These are phyloP conservation scores for Dolichopus griseipennis DNA, from an alignment of 2,888 invertebrate genomes.

Conservation along the genomic window DNA sequence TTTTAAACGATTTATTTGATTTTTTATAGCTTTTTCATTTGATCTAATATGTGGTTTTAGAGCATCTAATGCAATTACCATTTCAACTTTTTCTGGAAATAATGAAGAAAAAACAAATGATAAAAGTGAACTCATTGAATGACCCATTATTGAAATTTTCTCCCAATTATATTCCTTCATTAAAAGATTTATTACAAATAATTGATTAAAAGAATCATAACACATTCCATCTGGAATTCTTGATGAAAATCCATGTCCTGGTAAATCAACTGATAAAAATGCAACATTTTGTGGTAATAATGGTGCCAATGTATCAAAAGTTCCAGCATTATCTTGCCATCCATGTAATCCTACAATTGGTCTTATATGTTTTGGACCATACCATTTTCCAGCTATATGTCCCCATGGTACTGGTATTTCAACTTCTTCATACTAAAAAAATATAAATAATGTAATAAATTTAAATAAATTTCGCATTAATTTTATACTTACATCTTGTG, in stretches of 20 bases:
- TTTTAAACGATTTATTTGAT: conserved; percentile 40
- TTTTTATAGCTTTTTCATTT: conserved; percentile 26
- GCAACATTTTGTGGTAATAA: conserved; percentile 46
- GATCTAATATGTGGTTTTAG: conserved; percentile 34
- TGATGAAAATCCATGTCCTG: conserved; percentile 63
- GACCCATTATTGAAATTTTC: conserved; percentile 57
- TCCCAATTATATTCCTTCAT: conserved; percentile 60
- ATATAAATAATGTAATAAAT: background rate
- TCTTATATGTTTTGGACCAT: conserved; percentile 55
- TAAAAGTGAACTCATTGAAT: conserved; percentile 59
- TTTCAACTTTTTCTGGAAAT: conserved; percentile 49
- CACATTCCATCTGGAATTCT: conserved; percentile 54
- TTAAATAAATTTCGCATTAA: no score
- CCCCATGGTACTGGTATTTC: conserved; percentile 61
- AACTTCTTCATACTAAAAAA: conserved; percentile 50
- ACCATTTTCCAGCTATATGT: conserved; percentile 59
- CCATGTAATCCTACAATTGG: conserved; percentile 68
- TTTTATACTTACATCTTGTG: background rate
- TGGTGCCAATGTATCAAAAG: conserved; percentile 63
- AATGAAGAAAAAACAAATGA: conserved; percentile 52
- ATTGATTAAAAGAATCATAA: conserved; percentile 44
- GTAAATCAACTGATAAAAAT: conserved; percentile 56
- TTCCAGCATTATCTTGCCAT: conserved; percentile 70
- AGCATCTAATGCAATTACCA: conserved; percentile 35
- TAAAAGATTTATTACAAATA: conserved; percentile 48